phyloP scores from a whole-genome alignment of 2,888 invertebrate species.

The Rhynchonema sp. region DNA sequence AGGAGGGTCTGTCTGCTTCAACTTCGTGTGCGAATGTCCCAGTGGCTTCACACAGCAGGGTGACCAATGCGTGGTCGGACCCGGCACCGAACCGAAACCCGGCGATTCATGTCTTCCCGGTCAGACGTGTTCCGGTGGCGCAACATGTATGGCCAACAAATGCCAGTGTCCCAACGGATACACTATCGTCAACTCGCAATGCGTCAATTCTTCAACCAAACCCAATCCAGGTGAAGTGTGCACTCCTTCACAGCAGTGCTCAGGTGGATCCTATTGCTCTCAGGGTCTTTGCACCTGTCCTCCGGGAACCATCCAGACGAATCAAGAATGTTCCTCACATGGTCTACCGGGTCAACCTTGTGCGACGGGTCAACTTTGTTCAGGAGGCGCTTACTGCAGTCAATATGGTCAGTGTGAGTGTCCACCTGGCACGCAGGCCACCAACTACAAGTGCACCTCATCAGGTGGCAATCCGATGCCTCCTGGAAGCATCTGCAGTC shows the following conservation, averaged over 20 bases:
- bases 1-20: constrained; percentile 2
- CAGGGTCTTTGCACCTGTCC: constrained; percentile 25
- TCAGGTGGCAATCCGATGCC: neutral
- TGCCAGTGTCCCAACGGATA: neutral
- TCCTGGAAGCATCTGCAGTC: neutral
- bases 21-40: neutral
- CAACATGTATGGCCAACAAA: neutral
- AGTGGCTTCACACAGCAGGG: neutral
- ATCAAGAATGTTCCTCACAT: neutral
- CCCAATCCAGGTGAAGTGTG: neutral
- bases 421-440: neutral
- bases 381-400: constrained; percentile 1
- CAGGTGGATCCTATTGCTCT: constrained; percentile 18
- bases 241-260: neutral
- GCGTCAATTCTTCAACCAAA: neutral
- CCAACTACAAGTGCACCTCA: neutral
- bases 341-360: neutral
- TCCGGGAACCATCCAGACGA: neutral
- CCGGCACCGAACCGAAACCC: neutral
- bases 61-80: neutral
- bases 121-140: neutral
- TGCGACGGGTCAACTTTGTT: neutral
- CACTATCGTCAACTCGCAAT: neutral
- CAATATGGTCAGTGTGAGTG: neutral
- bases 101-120: constrained; percentile 1